A percentile compares a stretch with the other conserved stretches of the same genome.
These are phyloP conservation scores for Anthoscopus minutus DNA, from an alignment of 2,113 vertebrate genomes.

Conservation along the genomic window DNA sequence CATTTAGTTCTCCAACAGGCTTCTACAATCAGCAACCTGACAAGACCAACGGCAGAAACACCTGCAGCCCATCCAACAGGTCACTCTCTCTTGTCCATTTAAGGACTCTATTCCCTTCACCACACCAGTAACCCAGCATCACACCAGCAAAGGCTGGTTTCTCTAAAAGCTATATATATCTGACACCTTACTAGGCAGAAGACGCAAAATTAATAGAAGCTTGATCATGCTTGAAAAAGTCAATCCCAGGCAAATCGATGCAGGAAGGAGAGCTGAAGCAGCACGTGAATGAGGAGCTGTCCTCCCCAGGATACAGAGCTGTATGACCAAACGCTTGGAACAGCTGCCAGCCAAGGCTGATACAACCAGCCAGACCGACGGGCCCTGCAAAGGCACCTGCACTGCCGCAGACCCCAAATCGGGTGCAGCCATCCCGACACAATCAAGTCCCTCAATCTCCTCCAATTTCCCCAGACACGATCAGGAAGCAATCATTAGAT, in stretches of 20 bases:
- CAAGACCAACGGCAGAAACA: neutral
- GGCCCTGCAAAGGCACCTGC: too few relatives aligned
- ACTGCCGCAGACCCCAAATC: accelerated
- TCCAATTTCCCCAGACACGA: accelerated
- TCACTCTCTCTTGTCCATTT: neutral
- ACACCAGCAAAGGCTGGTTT: neutral
- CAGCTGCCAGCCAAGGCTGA: neutral
- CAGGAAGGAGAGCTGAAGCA: neutral
- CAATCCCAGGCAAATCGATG: neutral
- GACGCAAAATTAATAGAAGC: neutral
- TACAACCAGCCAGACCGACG: neutral
- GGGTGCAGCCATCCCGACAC: too few relatives aligned
- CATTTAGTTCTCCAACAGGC: neutral
- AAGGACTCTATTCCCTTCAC: neutral
- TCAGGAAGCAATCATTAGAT: neutral
- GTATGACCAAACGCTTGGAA: accelerated
- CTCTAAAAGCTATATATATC: neutral
- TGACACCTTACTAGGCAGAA: accelerated
- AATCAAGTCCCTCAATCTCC: too few relatives aligned
- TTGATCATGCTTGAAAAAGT: neutral
- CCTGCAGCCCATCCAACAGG: too few relatives aligned
- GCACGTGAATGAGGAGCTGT: neutral
- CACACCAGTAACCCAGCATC: neutral
- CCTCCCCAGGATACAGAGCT: neutral
- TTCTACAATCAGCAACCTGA: neutral